Conservation (phyloP, 2,888 invertebrate species). For the Anthophora plumipes region DNA sequence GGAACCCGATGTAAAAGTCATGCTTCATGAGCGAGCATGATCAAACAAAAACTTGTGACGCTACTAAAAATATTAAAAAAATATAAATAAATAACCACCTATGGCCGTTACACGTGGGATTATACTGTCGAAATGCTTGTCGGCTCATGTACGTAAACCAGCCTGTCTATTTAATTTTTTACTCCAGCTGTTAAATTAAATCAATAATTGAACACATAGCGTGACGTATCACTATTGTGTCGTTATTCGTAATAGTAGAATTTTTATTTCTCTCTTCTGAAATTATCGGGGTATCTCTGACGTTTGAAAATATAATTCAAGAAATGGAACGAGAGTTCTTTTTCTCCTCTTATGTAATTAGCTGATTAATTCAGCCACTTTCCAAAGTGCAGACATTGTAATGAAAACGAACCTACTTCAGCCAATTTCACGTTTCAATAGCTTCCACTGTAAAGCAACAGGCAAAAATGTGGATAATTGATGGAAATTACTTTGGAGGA, state of each 20-base stretch:
- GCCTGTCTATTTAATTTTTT: not conserved
- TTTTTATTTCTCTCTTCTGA: too few relatives aligned
- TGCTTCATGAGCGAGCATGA: not conserved
- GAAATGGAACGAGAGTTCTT: too few relatives aligned
- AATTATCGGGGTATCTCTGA: too few relatives aligned
- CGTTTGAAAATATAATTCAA: too few relatives aligned
- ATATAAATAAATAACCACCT: slow-evolving; percentile 16
- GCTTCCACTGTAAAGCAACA: not conserved
- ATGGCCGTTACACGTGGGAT: too few relatives aligned
- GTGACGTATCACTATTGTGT: not conserved
- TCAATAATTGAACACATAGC: not conserved
- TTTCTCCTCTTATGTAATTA: not conserved
- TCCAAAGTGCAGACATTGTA: not conserved
- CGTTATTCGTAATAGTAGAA: not conserved
- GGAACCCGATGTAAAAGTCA: slow-evolving; percentile 7
- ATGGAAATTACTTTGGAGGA: not conserved
- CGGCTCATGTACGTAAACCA: not conserved
- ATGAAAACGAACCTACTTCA: not conserved
- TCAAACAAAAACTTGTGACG: not conserved
- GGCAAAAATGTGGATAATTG: not conserved
- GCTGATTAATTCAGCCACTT: not conserved
- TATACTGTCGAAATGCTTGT: not conserved
- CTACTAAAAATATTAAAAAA: too few relatives aligned
- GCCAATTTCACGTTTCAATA: not conserved
- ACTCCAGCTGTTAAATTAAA: slow-evolving; percentile 1